Evolutionary conservation across 2,797 vertebrate genomes (phyloP), one percentile per base, ranked within the genome.

Genomic region (Amphiprion clarkii): DNA sequence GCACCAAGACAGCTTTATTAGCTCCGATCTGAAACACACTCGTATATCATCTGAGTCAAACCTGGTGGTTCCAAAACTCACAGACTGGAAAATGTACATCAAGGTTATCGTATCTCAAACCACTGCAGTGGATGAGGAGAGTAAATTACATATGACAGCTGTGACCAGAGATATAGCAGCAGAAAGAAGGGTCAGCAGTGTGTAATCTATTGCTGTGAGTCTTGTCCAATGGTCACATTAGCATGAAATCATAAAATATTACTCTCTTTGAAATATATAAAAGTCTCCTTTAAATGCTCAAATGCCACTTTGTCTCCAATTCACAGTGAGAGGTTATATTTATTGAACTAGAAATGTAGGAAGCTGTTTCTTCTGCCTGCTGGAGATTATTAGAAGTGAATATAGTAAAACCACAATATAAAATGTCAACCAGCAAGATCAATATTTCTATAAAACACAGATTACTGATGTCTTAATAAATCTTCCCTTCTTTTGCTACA

Each of bases 1-100:
- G 76, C 17, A 85, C 27, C 55, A 39, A 67, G 66, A 83, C 76
- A 83, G 75, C 71, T 89, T 92, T 83, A 85, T 92, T 86, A 86
- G 70, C 53, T 62, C 77, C 65, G 85, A 72, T 88, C 40, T 44
- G 85, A 79, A 86, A 79, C 75, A 85, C 67, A 80, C 62, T 67
- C 21, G 13, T 65, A 76, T 63, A 62, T 81, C 51, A 79, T 79
- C 17, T 16, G 67, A 77, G 80, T 67, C 78, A 81, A 83, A 89
- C 57, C 76, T 67, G 76, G 56, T 60, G 57, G 40, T 70, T 88
- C 76, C 84, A 90, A 87, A 88, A 85, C 72, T 87, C 83, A 86
- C 81, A 83, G 66, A 56, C 57, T 71, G 60, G 79, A 89, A 84
- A 84, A 85, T 13, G 29, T 75, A 86, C 71, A 75, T 86, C 33